Base-by-base conservation (phyloP, 2,888 invertebrate genomes). In the Tineola bisselliella region DNA sequence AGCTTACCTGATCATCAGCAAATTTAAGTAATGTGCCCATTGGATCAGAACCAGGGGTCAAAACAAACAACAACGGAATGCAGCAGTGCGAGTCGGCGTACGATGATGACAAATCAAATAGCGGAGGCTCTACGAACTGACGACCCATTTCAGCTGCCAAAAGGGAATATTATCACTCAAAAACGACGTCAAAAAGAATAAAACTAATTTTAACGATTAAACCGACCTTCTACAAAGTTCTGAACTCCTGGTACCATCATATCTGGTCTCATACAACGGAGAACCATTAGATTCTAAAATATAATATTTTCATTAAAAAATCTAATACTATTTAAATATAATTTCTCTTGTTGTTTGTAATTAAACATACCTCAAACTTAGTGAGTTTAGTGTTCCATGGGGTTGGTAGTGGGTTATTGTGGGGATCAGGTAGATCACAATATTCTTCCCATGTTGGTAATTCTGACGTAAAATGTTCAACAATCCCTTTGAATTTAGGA, bases 21-120 rank as follows among this genome's bases (percentile, higher is more conserved):
- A 97, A 97, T 77, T 96, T 95, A 1, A 97, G 88, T 43, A 98
- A 78, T 0, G 94, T 91, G 19, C 94, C 94, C 70, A 95, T 96
- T 0, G 98, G 98, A 87, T 98, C 98, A 0, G 96, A 94, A 3
- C 97, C 97, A 0, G 97, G 96, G 0, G 97, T 96, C 63, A 98
- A 81, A 25, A 98, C 92, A 71, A 98, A 97, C 68, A 98, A 92
- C 62, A 98, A 78, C 0, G 98, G 98, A n/a, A 95, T 91, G 70
- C 91, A 92, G 71, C 92, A 92, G 69, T 94, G 93, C 0, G 97
- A 97, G 73, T 97, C 97, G 0, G 88, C 83, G 74, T 92, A 98
- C 0, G 95, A 95, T 1, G 95, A 92, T 0, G 87, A 80, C 66
- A 98, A 84, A 79, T 97, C 95, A 74, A 97, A 97, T 0, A 95